Conservation (phyloP, 2,113 vertebrate genomes). For the Rhabdornis inornatus region DNA sequence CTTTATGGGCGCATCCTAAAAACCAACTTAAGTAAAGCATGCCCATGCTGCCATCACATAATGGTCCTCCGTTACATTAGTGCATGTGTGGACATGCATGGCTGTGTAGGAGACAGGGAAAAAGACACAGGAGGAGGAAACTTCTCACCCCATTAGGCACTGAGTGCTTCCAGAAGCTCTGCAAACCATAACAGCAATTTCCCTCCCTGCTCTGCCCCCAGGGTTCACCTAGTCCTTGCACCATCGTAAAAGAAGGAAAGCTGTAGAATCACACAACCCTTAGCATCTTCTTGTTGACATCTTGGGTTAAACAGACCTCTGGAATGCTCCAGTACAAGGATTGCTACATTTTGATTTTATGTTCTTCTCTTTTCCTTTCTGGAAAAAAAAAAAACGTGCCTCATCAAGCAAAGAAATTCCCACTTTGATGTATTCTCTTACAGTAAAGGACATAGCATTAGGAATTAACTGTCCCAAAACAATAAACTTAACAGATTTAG, state of each 20-base stretch:
- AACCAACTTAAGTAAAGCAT: neutral
- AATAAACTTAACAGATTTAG: neutral
- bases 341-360: neutral
- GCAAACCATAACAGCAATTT: slow-evolving; percentile 33
- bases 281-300: neutral
- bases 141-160: slow-evolving; percentile 56
- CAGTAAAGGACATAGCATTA: neutral
- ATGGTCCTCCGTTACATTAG: neutral
- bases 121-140: slow-evolving; percentile 41
- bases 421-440: neutral
- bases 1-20: neutral
- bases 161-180: slow-evolving; percentile 65
- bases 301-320: neutral
- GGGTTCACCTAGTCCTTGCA: slow-evolving; percentile 13
- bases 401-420: neutral
- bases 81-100: neutral
- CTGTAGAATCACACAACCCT: neutral
- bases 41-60: neutral
- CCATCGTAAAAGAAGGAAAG: neutral
- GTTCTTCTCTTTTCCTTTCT: neutral
- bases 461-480: neutral
- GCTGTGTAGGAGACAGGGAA: neutral
- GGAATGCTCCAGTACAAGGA: neutral
- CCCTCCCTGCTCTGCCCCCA: slow-evolving; percentile 12
- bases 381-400: neutral